Conservation (phyloP, 2,797 vertebrate species). For the Prionace glauca region DNA sequence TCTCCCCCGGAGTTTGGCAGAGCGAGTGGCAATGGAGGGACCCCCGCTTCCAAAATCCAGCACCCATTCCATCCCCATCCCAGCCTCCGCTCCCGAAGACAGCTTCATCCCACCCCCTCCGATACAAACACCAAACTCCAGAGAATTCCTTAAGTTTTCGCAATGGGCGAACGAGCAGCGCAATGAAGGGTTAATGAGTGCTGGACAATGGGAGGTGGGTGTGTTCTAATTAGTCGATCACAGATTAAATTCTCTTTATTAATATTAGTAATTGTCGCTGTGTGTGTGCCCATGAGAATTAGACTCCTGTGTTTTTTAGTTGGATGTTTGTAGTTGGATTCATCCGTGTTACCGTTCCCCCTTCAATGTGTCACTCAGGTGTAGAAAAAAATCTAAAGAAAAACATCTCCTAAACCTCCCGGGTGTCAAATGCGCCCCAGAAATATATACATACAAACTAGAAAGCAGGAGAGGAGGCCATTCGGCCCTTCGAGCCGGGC, state of each 20-base stretch:
- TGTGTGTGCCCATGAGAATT: neutral
- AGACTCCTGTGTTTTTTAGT: neutral
- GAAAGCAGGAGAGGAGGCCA: too few species aligned
- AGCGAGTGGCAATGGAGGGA: neutral
- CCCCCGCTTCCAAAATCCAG: neutral
- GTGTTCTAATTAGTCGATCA: neutral
- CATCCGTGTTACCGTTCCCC: neutral
- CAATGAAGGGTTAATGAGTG: too few species aligned
- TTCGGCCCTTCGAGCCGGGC: too few species aligned
- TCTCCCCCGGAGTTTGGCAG: too few species aligned
- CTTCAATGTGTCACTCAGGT: neutral
- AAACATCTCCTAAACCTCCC: too few species aligned
- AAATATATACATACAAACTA: too few species aligned
- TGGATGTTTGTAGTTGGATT: neutral
- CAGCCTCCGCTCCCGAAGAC: too few species aligned
- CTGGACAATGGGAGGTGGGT: neutral
- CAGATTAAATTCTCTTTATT: neutral
- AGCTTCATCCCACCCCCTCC: neutral
- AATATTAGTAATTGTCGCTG: neutral
- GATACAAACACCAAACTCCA: too few species aligned
- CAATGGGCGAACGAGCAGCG: neutral
- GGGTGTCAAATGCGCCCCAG: too few species aligned
- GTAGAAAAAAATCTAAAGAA: too few species aligned
- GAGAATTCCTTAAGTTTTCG: neutral
- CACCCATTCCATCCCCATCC: too few species aligned